Conservation (phyloP, 2,113 vertebrate genomes). For the Paramisgurnus dabryanus region DNA sequence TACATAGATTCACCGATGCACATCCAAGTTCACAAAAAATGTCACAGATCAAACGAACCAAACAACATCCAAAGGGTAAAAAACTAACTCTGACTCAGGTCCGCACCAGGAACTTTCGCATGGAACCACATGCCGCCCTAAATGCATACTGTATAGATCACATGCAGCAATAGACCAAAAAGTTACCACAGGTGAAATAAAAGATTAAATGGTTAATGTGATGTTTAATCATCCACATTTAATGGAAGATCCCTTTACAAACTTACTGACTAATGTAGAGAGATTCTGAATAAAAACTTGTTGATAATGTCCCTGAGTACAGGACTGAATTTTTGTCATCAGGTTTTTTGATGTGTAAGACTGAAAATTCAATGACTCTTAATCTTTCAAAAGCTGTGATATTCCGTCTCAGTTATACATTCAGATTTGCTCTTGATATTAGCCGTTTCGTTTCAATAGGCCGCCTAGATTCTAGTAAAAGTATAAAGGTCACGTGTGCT, state of each 20-base stretch:
- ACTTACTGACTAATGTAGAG: neutral
- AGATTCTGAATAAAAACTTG: neutral
- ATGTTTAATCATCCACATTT: neutral
- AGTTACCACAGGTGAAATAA: neutral
- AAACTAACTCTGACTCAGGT: too few species aligned
- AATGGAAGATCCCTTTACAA: constrained; percentile 5
- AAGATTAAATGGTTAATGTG: neutral
- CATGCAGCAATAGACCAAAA: too few species aligned
- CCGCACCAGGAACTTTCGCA: too few species aligned
- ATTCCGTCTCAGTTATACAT: neutral
- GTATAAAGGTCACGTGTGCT: constrained; percentile 1
- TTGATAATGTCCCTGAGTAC: neutral
- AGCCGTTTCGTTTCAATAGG: neutral
- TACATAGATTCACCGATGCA: too few species aligned
- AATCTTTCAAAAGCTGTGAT: neutral
- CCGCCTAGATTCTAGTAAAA: neutral
- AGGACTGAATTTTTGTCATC: neutral
- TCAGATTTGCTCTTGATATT: constrained; percentile 18
- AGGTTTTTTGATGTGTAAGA: constrained; percentile 24
- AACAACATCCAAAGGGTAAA: too few species aligned
- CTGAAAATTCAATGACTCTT: neutral
- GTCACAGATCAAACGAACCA: too few species aligned
- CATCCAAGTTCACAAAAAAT: too few species aligned
- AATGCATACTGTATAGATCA: too few species aligned
- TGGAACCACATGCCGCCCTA: too few species aligned